These are phyloP conservation scores for Phylloscopus trochiloides DNA, from an alignment of 2,113 vertebrate species.

Conservation along the genomic window DNA sequence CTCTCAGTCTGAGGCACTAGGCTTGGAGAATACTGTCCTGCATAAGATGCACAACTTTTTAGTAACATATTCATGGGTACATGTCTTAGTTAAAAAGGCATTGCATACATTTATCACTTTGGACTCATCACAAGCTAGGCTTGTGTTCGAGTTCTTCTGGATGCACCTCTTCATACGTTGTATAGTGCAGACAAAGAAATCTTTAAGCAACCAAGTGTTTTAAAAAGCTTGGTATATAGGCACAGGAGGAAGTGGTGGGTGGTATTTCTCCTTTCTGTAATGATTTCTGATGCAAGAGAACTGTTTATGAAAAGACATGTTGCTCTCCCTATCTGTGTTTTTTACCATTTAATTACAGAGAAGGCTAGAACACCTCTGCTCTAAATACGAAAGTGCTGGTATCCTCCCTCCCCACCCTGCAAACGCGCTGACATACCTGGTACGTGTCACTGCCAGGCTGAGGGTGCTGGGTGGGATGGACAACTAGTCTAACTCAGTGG, in stretches of 20 bases:
- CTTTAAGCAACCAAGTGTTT: not conserved
- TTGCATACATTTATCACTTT: not conserved
- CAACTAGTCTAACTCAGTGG: not conserved
- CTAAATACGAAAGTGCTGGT: not conserved
- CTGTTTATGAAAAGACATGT: not conserved
- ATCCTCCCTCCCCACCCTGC: not conserved
- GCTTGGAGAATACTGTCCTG: not conserved
- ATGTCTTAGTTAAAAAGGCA: not conserved
- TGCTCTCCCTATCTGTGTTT: not conserved
- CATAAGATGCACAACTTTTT: not conserved
- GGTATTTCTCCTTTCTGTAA: not conserved
- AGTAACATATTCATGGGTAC: not conserved
- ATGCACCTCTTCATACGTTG: rapidly evolving
- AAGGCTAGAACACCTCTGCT: not conserved
- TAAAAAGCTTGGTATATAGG: not conserved
- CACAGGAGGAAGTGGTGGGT: not conserved
- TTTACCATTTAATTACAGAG: slow-evolving; percentile 17
- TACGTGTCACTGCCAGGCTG: not conserved
- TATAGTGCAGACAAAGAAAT: not conserved
- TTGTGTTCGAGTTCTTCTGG: not conserved
- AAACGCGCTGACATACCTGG: rapidly evolving
- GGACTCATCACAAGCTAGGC: not conserved
- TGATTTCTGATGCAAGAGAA: slow-evolving; percentile 3
- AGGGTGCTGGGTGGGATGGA: not conserved
- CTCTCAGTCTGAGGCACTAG: not conserved